Base-by-base conservation (phyloP, 2,113 vertebrate species). In the Cheilinus undulatus region DNA sequence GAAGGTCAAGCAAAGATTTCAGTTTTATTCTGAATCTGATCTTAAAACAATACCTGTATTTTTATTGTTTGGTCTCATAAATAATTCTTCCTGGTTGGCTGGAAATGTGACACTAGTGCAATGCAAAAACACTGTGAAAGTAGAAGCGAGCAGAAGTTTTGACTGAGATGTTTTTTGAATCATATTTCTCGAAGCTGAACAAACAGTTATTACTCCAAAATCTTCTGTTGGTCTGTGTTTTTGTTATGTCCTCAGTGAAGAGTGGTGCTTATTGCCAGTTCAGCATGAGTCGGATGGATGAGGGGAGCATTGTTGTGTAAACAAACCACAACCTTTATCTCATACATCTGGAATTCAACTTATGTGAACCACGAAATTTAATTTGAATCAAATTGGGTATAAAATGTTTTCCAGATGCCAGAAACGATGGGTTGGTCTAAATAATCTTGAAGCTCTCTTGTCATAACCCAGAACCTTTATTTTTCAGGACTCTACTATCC, bases 401-500 rank as follows among this genome's bases (percentile, higher is more conserved):
- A 6, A 19, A 19, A 23, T 54, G 50, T 54, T 17, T n/a, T n/a
- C n/a, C 32, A 5, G 8, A 34, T 3, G 8, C 8, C 32, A 34
- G 32, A 38, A 12, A 38, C 36, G 14, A 12, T 14, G 36, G 13
- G 36, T 10, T 36, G 34, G 34, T 32, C 30, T 14, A 43, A 19
- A 19, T 43, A 19, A 17, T 42, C 4, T 42, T 42, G 2, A 19
- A 17, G 40, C 40, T 42, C 15, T 42, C 40, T 2, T 19, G 14
- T 17, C 40, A 19, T 17, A 17, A 42, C 17, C 1, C 42, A 45
- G 1, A 38, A 38, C 22, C 23, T 56, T 8, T 12, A 5, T 50
- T 76, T 58, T 36, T 52, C 78, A 92, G 92, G 85, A 92, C 42
- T 82, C 75, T 0, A 70, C 81, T 66, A 78, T 54, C 28, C 54